These are phyloP conservation scores for Pachydiplax longipennis DNA, from an alignment of 2,888 invertebrate species.

Conservation along the genomic window DNA sequence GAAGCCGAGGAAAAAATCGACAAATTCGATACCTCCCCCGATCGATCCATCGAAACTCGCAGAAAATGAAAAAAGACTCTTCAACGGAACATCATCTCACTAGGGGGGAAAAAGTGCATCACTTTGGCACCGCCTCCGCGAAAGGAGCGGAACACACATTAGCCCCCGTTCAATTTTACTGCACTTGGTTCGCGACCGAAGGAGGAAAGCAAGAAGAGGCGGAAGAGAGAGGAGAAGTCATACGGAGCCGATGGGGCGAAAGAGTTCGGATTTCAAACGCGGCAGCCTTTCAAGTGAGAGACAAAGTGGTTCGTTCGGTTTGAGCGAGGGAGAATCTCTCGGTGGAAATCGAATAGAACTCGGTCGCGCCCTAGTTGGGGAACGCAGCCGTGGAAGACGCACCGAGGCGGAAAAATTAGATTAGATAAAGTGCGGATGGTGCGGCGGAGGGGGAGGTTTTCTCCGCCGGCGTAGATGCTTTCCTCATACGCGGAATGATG, in stretches of 20 bases:
- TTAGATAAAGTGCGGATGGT: neutral
- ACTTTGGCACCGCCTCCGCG: neutral
- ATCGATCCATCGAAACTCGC: neutral
- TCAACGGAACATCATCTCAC: neutral
- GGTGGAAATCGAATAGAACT: slow-evolving; percentile 5
- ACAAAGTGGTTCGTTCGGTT: neutral
- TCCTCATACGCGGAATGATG: neutral
- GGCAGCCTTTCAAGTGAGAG: neutral
- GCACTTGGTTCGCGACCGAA: neutral
- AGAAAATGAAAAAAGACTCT: neutral
- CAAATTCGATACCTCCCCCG: neutral
- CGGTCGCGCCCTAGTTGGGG: slow-evolving; percentile 3
- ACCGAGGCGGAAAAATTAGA: slow-evolving; percentile 11
- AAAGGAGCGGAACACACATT: neutral
- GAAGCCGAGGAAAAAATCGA: neutral
- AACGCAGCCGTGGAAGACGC: slow-evolving; percentile 8
- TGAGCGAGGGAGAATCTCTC: neutral
- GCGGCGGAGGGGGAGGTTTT: neutral
- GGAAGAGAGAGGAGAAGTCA: neutral
- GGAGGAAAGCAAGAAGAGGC: neutral
- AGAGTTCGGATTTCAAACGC: neutral
- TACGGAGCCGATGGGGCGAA: neutral
- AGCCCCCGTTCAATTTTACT: neutral
- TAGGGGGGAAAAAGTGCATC: neutral
- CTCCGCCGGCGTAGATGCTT: neutral